Percentiles rank a stretch among this genome's conserved stretches.
Conservation (phyloP, 2,888 invertebrate genomes). For the Lydus trimaculatus region DNA sequence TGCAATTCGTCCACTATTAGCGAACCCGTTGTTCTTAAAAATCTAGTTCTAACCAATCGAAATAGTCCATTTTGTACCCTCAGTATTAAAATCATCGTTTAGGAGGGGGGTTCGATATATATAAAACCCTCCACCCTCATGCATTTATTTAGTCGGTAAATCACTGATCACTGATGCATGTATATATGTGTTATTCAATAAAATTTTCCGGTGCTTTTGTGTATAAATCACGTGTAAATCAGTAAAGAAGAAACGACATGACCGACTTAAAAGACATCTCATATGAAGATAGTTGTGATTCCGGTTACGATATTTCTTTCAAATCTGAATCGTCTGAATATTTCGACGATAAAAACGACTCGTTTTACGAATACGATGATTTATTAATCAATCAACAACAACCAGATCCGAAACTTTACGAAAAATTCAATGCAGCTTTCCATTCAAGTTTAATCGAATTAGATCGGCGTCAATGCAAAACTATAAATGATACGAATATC, state of each 20-base stretch:
- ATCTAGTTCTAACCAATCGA: conserved; percentile 38
- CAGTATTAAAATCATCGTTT: conserved; percentile 37
- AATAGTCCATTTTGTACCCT: conserved; percentile 42
- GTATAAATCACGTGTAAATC: neutral
- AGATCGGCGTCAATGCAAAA: conserved; percentile 35
- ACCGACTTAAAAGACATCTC: conserved; percentile 37
- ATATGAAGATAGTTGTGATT: conserved; percentile 74
- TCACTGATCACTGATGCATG: conserved; percentile 14
- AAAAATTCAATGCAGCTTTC: conserved; percentile 58
- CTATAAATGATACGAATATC: conserved; percentile 39
- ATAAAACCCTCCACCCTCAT: conserved; percentile 54
- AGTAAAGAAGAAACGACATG: conserved; percentile 18
- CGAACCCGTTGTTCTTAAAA: neutral
- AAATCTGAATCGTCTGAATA: conserved; percentile 62
- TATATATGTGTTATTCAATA: conserved; percentile 4
- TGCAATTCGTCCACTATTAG: too few relatives aligned
- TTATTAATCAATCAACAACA: conserved; percentile 36
- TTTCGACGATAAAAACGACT: conserved; percentile 54
- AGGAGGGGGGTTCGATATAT: conserved; percentile 51
- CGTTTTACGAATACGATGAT: conserved; percentile 52
- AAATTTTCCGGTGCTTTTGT: neutral
- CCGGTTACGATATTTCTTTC: conserved; percentile 78
- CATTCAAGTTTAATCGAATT: conserved; percentile 50
- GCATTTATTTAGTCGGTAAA: conserved; percentile 41
- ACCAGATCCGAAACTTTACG: conserved; percentile 51